phyloP scores from a whole-genome alignment of 2,888 invertebrate species.

The Leptopilina drosophilae region DNA sequence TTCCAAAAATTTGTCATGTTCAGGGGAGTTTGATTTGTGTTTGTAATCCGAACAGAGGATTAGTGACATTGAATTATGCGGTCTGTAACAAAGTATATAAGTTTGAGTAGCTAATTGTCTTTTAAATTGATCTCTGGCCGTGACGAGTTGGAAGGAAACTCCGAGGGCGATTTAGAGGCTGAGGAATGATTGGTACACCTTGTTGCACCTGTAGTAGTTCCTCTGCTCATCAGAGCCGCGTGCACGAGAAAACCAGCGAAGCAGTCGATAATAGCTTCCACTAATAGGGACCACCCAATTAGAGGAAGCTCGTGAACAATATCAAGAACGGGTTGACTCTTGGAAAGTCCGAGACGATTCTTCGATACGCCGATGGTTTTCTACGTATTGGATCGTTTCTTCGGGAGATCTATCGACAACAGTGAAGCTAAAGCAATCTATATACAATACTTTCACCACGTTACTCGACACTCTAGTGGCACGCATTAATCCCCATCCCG shows the following conservation, averaged over 20 bases:
- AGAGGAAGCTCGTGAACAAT: constrained; percentile 33
- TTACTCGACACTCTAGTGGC: constrained; percentile 9
- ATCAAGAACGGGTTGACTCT: constrained; percentile 2
- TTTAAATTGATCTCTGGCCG: too few species aligned
- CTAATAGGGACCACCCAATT: constrained; percentile 40
- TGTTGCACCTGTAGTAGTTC: constrained; percentile 37
- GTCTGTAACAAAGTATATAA: too few species aligned
- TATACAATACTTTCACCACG: constrained; percentile 8
- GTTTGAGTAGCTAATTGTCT: too few species aligned
- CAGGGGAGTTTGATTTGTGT: not conserved
- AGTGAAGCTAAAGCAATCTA: constrained; percentile 35
- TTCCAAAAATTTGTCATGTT: not conserved
- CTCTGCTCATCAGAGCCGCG: constrained; percentile 7
- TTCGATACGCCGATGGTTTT: constrained; percentile 34
- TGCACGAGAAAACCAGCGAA: constrained; percentile 14
- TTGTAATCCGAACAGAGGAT: not conserved
- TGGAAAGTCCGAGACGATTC: constrained; percentile 36
- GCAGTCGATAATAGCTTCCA: constrained; percentile 24
- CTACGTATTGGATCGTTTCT: constrained; percentile 13
- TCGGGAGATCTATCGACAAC: constrained; percentile 26
- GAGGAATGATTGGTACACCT: constrained; percentile 25
- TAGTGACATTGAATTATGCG: not conserved
- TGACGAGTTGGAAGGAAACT: not conserved
- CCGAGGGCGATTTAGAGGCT: constrained; percentile 8
- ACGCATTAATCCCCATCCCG: not conserved